phyloP scores from a whole-genome alignment of 2,113 vertebrate genomes.

The Pelusios castaneus region DNA sequence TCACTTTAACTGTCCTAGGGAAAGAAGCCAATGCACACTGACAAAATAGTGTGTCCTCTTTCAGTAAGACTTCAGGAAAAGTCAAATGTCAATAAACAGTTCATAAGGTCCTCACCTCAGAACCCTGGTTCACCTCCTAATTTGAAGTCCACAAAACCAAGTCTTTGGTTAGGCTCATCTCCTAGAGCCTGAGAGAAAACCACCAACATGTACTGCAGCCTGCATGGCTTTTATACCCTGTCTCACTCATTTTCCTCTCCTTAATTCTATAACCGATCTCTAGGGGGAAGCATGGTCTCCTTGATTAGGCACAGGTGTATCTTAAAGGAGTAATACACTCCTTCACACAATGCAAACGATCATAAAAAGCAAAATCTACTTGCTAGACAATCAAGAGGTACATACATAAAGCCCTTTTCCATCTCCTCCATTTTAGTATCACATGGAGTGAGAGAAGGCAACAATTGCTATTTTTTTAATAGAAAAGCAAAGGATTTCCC shows the following conservation, averaged over 20 bases:
- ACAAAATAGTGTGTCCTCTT: neutral
- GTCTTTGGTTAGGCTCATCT: neutral
- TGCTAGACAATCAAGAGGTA: too few species aligned
- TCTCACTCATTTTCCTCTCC: neutral
- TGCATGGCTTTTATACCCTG: neutral
- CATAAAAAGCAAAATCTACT: neutral
- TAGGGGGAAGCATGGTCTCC: neutral
- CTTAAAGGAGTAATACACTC: neutral
- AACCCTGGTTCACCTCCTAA: neutral
- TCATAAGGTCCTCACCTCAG: neutral
- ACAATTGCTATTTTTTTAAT: neutral
- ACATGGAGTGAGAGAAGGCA: neutral
- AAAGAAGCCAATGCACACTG: neutral
- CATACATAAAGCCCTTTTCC: too few species aligned
- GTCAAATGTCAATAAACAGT: neutral
- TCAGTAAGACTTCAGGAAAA: neutral
- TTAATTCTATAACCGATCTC: neutral
- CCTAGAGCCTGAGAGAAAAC: neutral
- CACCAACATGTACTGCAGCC: neutral
- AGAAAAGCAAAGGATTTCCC: too few species aligned
- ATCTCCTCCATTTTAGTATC: too few species aligned
- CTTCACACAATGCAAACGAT: neutral
- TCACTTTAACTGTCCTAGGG: neutral
- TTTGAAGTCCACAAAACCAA: neutral
- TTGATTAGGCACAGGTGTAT: neutral